Evolutionary conservation across 2,888 invertebrate genomes (phyloP), one percentile per base, ranked within the genome.

Genomic region (Cheilosia vernalis): DNA sequence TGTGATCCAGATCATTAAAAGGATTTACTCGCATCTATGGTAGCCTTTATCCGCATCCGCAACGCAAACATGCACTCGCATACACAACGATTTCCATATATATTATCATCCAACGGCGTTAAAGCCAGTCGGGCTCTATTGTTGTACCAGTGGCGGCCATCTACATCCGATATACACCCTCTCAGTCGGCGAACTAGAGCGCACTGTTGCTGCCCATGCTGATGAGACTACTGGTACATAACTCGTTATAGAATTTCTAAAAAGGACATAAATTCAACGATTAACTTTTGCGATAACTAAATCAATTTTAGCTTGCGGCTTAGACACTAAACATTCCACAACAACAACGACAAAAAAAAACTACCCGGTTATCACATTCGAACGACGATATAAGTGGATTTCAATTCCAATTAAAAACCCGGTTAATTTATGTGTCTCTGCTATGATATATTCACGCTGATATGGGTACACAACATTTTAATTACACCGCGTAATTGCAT

Each of bases 401-500:
- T 80, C 76, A 85, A 70, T 85, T 85, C 85, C 85, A 85, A 85
- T 85, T 85, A 80, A 80, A 85, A 85, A 64, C 58, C 69, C 55
- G 72, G 66, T 85, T 80, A 85, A 80, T 85, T 85, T 80, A 85
- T 85, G 69, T 70, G 44, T 66, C 76, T 51, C 27, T n/a, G 44
- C 69, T 60, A 66, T 79, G 70, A 79, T 85, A 72, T 64, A 66
- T 70, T 80, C 47, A 76, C 72, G 47, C 66, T 66, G 85, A 85
- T 85, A 85, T 61, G 72, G 56, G 27, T 60, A 64, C 74, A 61
- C 53, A 74, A 69, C 51, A 79, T 85, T 80, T 85, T 85, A 80
- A 85, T 85, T 85, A 85, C 80, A 76, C 17, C 80, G 70, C 76
- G 66, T 85, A 85, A 80, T 85, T 85, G 85, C 79, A 80, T 85